Conservation (phyloP, 2,113 vertebrate species). For the Eidolon helvum region DNA sequence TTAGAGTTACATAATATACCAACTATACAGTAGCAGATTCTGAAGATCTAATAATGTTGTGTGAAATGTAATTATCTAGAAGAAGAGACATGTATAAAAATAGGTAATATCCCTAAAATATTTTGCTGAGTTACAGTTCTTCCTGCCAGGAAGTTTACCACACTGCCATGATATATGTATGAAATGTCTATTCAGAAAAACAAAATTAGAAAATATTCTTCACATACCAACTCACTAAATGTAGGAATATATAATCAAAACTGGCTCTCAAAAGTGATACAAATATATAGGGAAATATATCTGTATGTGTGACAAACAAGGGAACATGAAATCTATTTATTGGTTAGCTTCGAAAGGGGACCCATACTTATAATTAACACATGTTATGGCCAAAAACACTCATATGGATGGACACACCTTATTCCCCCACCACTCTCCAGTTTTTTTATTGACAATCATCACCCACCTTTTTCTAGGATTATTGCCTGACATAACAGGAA, state of each 20-base stretch:
- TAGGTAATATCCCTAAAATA: slow-evolving; percentile 85
- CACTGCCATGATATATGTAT: slow-evolving; percentile 80
- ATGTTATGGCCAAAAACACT: slow-evolving; percentile 65
- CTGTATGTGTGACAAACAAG: slow-evolving; percentile 74
- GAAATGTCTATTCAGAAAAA: slow-evolving; percentile 82
- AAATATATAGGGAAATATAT: slow-evolving; percentile 79
- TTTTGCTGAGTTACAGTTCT: slow-evolving; percentile 80
- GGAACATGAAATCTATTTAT: slow-evolving; percentile 54
- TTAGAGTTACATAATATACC: slow-evolving; percentile 67
- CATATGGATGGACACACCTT: slow-evolving; percentile 49
- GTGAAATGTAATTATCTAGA: slow-evolving; percentile 79
- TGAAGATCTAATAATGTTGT: slow-evolving; percentile 73
- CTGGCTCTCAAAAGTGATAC: slow-evolving; percentile 80
- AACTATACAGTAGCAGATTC: slow-evolving; percentile 77
- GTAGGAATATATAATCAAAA: slow-evolving; percentile 82
- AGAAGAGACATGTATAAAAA: slow-evolving; percentile 86
- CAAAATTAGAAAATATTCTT: slow-evolving; percentile 82
- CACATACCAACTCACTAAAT: slow-evolving; percentile 76
- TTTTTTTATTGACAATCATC: slow-evolving; percentile 64
- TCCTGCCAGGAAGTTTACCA: slow-evolving; percentile 78
- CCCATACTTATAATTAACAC: slow-evolving; percentile 58
- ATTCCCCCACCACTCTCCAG: slow-evolving; percentile 23
- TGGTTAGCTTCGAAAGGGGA: slow-evolving; percentile 65
- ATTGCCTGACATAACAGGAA: slow-evolving; percentile 86
- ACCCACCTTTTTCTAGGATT: slow-evolving; percentile 82